Base-by-base conservation (phyloP, 2,113 vertebrate species). In the Tonatia bakeri region DNA sequence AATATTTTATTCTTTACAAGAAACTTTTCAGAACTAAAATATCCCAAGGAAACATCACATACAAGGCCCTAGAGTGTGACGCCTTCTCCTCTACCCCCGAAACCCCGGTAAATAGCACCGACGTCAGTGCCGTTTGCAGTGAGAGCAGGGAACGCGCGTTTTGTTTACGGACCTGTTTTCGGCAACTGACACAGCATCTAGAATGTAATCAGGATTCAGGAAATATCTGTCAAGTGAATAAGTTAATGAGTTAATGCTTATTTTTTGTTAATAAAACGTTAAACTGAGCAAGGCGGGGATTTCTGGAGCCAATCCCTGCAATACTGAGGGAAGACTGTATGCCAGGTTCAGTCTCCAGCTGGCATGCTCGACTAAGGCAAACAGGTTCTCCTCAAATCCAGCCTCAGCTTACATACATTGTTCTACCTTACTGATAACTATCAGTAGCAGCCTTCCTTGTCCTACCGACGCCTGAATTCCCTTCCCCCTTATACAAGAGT, bases 21-120 rank as follows among this genome's bases (percentile, higher is more conserved):
- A 50, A 65, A 69, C 45, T 31, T 94, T 45, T 31, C 38, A 76
- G 72, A 77, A 86, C 67, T 54, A 67, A 96, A 87, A 73, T 38
- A 90, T 20, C 4, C 80, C 13, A 91, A 73, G 40, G 40, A 72
- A 88, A 50, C 50, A 67, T 38, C 19, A 45, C 15, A 72, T 0
- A 26, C 24, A 38, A 52, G 28, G 1, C 7, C 52, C 26, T 79
- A 88, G 26, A 88, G 75, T 36, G 3, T 10, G 64, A 20, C 10
- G n/a, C 9, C 22, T 7, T 47, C 5, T 15, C 17, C 31, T 2
- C 12, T 43, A 3, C 19, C 0, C 28, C 26, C 12, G 9, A 33
- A 89, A 16, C 31, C 24, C 8, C 43, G 16, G 31, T 40, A 67
- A 94, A 73, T 16, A 70, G 33, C 70, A 80, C 1, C 5, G n/a